A percentile compares a stretch with the other conserved stretches of the same genome.
Evolutionary conservation across 2,888 invertebrate genomes (phyloP).

Genomic region (Luperina testacea): DNA sequence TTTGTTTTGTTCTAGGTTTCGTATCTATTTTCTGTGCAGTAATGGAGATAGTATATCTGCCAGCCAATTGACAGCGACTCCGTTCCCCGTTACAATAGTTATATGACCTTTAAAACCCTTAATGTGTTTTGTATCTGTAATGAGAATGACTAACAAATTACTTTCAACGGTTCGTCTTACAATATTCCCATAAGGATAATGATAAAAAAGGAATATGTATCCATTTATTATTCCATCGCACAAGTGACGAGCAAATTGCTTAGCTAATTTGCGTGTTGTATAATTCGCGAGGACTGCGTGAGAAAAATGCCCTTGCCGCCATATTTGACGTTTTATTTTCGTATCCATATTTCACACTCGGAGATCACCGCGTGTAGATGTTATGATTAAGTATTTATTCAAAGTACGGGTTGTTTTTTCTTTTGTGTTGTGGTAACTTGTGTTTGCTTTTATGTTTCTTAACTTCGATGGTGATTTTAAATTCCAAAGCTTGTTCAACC

Average conservation of each 20-base stretch:
- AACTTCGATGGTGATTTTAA: slow-evolving; percentile 13
- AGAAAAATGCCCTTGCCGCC: slow-evolving; percentile 79
- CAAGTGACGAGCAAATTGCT: slow-evolving; percentile 75
- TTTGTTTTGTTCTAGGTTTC: slow-evolving; percentile 28
- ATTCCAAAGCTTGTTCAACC: slow-evolving; percentile 9
- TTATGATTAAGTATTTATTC: slow-evolving; percentile 50
- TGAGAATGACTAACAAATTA: slow-evolving; percentile 48
- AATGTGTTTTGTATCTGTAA: slow-evolving; percentile 45
- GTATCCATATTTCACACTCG: slow-evolving; percentile 75
- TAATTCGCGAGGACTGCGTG: slow-evolving; percentile 77
- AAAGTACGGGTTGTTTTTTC: slow-evolving; percentile 38
- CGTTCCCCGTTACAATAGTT: slow-evolving; percentile 32
- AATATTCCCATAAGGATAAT: slow-evolving; percentile 37
- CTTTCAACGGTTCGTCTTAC: slow-evolving; percentile 30
- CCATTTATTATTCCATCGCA: slow-evolving; percentile 75
- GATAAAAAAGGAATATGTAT: slow-evolving; percentile 47
- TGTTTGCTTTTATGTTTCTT: slow-evolving; percentile 1
- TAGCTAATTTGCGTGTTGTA: slow-evolving; percentile 76
- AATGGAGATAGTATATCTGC: slow-evolving; percentile 33
- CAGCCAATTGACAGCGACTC: slow-evolving; percentile 55
- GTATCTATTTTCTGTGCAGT: slow-evolving; percentile 49
- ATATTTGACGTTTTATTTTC: slow-evolving; percentile 80
- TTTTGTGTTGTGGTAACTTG: slow-evolving; percentile 12
- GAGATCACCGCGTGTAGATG: slow-evolving; percentile 60
- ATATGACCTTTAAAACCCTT: slow-evolving; percentile 55